Evolutionary conservation across 2,113 vertebrate genomes (phyloP), one percentile per base, ranked within the genome.

Genomic region (Takifugu flavidus): DNA sequence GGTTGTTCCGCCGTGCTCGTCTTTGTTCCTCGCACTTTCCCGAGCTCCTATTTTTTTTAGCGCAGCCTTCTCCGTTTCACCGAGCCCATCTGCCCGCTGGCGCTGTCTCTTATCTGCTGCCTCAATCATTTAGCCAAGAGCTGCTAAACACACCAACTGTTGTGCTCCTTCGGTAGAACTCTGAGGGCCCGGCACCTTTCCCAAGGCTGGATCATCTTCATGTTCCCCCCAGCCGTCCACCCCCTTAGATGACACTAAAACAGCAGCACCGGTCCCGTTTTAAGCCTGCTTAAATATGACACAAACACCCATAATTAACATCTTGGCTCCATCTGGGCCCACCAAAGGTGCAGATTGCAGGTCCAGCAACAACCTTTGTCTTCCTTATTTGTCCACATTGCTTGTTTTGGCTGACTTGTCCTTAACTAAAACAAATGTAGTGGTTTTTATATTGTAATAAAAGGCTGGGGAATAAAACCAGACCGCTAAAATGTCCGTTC

Each of bases 61-160:
- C 74, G 72, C 65, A 25, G 52, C 76, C 72, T 29, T 80, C 87
- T 87, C 70, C 65, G 71, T 87, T 86, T 81, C 80, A 71, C 78
- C 43, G 27, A 58, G 77, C 85, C 85, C 83, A 72, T 86, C 84
- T 88, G 85, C 84, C 83, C 78, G 56, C 70, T 77, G 78, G 80
- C 78, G 62, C 79, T 75, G 63, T 61, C 52, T 80, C 80, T 81
- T 86, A 86, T 89, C 84, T 83, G 13, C 72, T 43, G 79, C 75
- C 75, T 81, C 77, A 59, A 86, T 89, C 88, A 55, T 56, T 88
- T 88, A 80, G 84, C 83, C 64, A 13, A 67, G 62, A 78, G 74
- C 79, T 13, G 64, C 56, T 49, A 58, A 81, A 79, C 79, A 74
- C 82, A 82, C 83, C 79, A 84, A 86, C 80, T 82, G 85, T 80